These are phyloP conservation scores for Artemia franciscana DNA, from an alignment of 1,140 invertebrate species.

Conservation along the genomic window DNA sequence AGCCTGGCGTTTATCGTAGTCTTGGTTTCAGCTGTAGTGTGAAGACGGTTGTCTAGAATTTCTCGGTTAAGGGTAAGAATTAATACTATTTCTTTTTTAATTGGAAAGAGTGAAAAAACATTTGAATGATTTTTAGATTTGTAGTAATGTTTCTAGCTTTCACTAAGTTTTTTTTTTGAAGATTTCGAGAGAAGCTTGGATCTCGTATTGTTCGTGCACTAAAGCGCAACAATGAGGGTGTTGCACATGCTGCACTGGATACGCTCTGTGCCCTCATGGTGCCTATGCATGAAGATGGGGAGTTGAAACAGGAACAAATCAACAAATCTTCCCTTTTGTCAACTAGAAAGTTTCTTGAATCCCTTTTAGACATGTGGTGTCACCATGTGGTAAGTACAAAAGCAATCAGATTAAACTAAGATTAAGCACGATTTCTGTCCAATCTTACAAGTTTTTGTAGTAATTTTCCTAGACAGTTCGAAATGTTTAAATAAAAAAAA, in stretches of 20 bases:
- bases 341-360: conserved; percentile 75
- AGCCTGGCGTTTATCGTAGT: no score
- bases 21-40: no score
- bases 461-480: no score
- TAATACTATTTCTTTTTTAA: no score
- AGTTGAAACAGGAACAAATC: conserved; percentile 79
- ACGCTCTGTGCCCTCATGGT: conserved; percentile 94
- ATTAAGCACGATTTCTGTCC: no score
- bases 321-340: conserved; percentile 91
- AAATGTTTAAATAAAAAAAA: no score
- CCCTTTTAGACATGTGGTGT: conserved; percentile 83
- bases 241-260: conserved; percentile 87
- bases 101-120: no score
- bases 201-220: conserved; percentile 64
- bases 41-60: no score
- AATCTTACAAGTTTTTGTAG: not conserved
- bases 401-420: no score
- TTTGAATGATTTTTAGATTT: no score
- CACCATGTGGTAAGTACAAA: conserved; percentile 55
- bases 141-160: no score
- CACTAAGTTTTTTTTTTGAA: conserved; percentile 21
- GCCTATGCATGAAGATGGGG: conserved; percentile 92
- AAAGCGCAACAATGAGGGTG: conserved; percentile 59
- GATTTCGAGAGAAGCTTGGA: conserved; percentile 84
- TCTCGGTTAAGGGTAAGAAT: no score